Base-by-base conservation (phyloP, 2,888 invertebrate species). In the Drosophila mettleri region DNA sequence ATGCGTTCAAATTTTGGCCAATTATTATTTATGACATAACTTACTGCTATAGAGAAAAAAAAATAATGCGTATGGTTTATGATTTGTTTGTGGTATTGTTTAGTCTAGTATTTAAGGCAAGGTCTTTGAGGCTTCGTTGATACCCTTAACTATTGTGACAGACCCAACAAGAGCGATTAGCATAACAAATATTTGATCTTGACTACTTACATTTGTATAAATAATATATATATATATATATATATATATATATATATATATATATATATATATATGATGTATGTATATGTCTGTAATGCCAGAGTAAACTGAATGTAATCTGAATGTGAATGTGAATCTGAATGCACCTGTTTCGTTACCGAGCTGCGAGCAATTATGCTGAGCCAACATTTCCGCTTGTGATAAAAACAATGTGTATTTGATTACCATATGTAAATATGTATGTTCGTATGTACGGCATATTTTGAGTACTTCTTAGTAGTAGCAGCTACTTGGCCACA, bases 351-450 rank as follows among this genome's bases (percentile, higher is more conserved):
- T 48, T 66, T 33, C 66, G 48, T 74, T 20, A 43, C 43, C 51
- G 22, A 31, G 49, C 57, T 45, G 31, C 60, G 49, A 48, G 59
- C 51, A 70, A 45, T 66, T 43, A 27, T 57, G 68, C 54, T 60
- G 71, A 29, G 68, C 57, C 65, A 71, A 73, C 80, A 75, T 82
- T 82, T 80, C 80, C 80, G 82, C 33, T 82, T 66, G 51, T 64
- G 80, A 80, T 80, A 80, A 79, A 81, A 75, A 67, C 71, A 63
- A 69, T 73, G 69, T 62, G 62, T 72, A 59, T 65, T 80, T 68
- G 36, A 65, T 60, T 68, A 63, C 59, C 51, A 79, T 55, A 29
- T 31, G 31, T 52, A 18, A 16, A 36, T 24, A 33, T 36, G 12
- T 45, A n/a, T 65, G 33, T 29, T 31, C 34, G 24, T 10, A 6